A percentile compares a stretch with the other conserved stretches of the same genome.
Conservation (phyloP, 2,113 vertebrate species). For the Bungarus multicinctus region DNA sequence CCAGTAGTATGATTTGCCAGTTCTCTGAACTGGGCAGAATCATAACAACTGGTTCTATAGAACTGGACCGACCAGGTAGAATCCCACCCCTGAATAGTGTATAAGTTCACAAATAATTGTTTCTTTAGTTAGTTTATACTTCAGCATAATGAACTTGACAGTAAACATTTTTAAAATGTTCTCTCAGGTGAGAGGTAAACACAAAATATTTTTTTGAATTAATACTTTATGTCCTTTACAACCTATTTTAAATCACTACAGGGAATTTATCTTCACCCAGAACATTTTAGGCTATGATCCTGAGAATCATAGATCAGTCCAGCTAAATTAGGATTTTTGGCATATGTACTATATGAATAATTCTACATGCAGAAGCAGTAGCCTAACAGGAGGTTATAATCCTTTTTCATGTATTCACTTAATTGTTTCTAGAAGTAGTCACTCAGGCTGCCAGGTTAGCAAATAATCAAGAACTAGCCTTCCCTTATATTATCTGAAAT, state of each 20-base stretch:
- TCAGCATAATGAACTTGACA: background rate
- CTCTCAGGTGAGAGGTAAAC: background rate
- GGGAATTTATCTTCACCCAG: background rate
- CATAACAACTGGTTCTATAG: no score
- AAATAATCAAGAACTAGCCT: background rate
- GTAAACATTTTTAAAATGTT: background rate
- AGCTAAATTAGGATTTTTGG: background rate
- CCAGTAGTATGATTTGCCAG: no score
- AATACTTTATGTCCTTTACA: background rate
- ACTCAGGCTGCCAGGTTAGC: background rate
- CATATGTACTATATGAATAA: background rate
- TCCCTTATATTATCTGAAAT: background rate
- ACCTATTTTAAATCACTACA: background rate
- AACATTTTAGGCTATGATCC: background rate
- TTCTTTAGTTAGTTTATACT: background rate
- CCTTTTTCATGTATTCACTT: background rate
- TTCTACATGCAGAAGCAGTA: background rate
- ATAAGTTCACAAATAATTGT: background rate
- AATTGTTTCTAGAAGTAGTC: background rate
- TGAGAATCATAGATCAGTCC: background rate
- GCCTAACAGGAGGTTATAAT: background rate
- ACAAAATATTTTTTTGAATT: background rate
- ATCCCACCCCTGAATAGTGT: no score
- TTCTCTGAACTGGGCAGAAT: no score
- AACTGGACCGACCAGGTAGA: no score